These are phyloP conservation scores for Hyalella azteca DNA, from an alignment of 2,888 invertebrate genomes.

Conservation along the genomic window DNA sequence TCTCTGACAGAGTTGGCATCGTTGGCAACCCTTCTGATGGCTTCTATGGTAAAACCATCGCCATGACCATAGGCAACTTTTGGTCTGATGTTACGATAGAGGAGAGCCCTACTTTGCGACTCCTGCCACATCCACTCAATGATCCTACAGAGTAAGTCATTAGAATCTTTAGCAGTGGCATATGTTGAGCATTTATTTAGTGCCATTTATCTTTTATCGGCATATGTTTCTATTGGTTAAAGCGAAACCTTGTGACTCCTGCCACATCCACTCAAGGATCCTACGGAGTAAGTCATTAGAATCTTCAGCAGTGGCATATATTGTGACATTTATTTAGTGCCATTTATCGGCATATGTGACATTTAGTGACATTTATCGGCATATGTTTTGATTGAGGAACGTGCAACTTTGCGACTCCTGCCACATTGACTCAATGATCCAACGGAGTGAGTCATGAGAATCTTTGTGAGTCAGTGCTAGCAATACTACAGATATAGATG, in stretches of 20 bases:
- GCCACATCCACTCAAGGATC: conserved; percentile 59
- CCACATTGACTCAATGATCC: conserved; percentile 60
- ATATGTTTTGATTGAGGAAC: conserved; percentile 58
- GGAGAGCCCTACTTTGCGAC: conserved; percentile 52
- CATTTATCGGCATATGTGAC: conserved; percentile 60
- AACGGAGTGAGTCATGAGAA: conserved; percentile 54
- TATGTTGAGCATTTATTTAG: no score
- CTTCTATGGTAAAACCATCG: conserved; percentile 59
- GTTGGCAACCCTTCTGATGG: conserved; percentile 60
- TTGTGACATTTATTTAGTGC: no score
- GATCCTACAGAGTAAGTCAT: conserved; percentile 59
- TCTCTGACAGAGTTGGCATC: conserved; percentile 57
- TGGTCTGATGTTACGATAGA: conserved; percentile 59
- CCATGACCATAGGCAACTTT: conserved; percentile 59
- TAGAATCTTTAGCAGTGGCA: no score
- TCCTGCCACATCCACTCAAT: conserved; percentile 59
- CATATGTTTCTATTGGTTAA: conserved; percentile 59
- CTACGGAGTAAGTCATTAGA: conserved; percentile 56
- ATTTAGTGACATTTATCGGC: no score
- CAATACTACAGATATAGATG: no score
- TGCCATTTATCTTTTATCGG: no score
- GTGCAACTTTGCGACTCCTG: conserved; percentile 52
- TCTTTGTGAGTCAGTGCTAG: no score
- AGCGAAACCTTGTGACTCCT: conserved; percentile 54
- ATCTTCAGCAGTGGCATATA: no score